These are phyloP conservation scores for Cacatua alba DNA, from an alignment of 2,113 vertebrate species.

Conservation along the genomic window DNA sequence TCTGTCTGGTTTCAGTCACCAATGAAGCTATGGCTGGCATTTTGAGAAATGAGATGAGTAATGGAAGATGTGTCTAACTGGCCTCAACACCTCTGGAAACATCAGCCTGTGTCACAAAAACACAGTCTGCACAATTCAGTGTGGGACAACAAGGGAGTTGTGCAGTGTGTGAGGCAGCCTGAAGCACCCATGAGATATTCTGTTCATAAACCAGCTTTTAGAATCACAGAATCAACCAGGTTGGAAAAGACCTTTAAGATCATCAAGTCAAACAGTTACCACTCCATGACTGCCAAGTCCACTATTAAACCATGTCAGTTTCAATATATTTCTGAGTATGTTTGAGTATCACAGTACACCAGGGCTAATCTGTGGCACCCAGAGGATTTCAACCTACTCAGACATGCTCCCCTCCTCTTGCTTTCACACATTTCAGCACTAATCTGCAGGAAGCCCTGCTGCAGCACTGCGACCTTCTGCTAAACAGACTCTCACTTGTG, in stretches of 20 bases:
- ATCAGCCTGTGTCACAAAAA: neutral
- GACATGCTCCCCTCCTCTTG: neutral
- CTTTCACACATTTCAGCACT: neutral
- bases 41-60: neutral
- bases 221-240: neutral
- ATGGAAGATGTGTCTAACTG: neutral
- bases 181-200: neutral
- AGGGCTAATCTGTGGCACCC: neutral
- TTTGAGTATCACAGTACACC: neutral
- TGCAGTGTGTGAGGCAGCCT: neutral
- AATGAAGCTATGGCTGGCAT: neutral
- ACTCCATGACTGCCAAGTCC: neutral
- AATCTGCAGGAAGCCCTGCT: conserved; percentile 19
- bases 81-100: neutral
- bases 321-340: neutral
- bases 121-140: fast-evolving
- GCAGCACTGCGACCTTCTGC: neutral
- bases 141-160: fast-evolving
- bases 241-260: neutral
- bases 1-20: neutral
- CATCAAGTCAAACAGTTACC: neutral
- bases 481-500: conserved; percentile 21
- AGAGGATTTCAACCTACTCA: neutral
- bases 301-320: neutral
- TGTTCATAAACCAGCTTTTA: neutral